phyloP scores from a whole-genome alignment of 2,797 vertebrate species.

The Capromys pilorides region DNA sequence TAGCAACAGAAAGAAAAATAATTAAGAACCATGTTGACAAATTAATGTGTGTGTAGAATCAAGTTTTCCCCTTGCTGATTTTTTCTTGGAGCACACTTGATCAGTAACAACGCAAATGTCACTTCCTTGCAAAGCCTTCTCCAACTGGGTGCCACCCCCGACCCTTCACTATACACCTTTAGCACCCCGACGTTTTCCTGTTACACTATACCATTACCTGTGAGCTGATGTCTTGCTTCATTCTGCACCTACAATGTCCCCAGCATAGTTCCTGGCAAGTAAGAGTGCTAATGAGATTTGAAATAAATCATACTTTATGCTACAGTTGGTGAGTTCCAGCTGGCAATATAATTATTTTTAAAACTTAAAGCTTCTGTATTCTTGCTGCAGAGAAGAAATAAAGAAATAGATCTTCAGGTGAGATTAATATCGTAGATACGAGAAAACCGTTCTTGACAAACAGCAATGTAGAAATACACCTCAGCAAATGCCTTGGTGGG shows the following conservation, averaged over 20 bases:
- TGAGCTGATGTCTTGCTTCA: background rate
- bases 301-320: background rate
- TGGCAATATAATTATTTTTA: background rate
- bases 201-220: background rate
- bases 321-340: background rate
- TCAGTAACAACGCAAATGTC: background rate
- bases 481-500: background rate
- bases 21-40: background rate
- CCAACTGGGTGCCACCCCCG: background rate
- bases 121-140: background rate
- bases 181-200: background rate
- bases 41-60: background rate
- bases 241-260: background rate
- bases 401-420: background rate
- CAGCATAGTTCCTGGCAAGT: background rate
- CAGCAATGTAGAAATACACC: background rate
- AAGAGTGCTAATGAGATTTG: background rate
- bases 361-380: background rate
- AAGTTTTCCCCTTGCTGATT: background rate
- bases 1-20: background rate
- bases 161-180: no score
- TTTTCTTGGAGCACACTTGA: background rate
- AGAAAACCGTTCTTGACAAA: background rate
- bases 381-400: background rate
- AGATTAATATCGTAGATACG: background rate